These are phyloP conservation scores for Sebastes iracundus DNA, from an alignment of 2,797 vertebrate genomes.

Conservation along the genomic window DNA sequence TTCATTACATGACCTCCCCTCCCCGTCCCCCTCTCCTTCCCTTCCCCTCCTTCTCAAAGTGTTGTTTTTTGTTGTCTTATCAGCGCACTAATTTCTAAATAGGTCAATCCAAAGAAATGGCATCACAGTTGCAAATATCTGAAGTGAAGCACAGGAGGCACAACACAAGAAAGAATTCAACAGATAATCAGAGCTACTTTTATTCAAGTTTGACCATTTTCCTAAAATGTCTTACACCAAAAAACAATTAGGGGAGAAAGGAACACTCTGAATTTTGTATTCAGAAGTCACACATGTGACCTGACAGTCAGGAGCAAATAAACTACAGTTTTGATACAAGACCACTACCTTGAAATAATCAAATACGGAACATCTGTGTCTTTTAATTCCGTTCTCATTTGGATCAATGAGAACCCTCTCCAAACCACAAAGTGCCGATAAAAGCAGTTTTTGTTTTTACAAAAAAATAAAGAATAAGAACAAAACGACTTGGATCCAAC, in stretches of 20 bases:
- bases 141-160: slow-evolving; percentile 7
- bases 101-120: slow-evolving; percentile 60
- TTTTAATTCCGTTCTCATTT: slow-evolving; percentile 29
- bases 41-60: slow-evolving; percentile 25
- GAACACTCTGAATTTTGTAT: background rate
- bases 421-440: slow-evolving; percentile 1
- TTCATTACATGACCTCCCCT: slow-evolving; percentile 63
- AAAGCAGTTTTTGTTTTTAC: background rate
- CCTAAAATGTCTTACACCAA: background rate
- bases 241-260: background rate
- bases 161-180: too few species aligned
- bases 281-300: background rate
- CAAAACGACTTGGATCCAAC: slow-evolving; percentile 9
- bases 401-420: slow-evolving; percentile 5
- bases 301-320: background rate
- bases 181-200: background rate
- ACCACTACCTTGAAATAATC: slow-evolving; percentile 29
- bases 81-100: slow-evolving; percentile 64
- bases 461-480: background rate
- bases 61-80: slow-evolving; percentile 69
- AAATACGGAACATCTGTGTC: background rate
- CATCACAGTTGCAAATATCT: slow-evolving; percentile 1
- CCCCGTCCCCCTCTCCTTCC: background rate
- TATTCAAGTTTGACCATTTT: background rate
- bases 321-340: slow-evolving; percentile 1